phyloP scores from a whole-genome alignment of 2,113 vertebrate genomes.

The Hypomesus transpacificus region DNA sequence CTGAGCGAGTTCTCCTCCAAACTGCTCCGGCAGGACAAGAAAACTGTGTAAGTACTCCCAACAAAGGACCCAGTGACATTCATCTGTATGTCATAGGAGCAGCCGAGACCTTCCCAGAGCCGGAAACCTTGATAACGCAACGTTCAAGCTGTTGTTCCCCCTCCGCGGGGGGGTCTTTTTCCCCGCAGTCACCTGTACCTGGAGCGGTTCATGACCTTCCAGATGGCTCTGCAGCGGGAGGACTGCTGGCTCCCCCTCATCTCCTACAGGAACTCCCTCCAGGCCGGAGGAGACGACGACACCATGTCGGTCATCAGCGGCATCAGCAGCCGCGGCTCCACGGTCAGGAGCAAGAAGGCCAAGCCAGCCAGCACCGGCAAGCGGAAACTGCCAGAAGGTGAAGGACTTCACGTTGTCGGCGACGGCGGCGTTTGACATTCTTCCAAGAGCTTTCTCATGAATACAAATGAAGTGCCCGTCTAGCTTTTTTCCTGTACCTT shows the following conservation, averaged over 20 bases:
- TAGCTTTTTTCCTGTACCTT: background rate
- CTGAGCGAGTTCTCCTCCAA: constrained; percentile 99
- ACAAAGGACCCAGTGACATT: background rate
- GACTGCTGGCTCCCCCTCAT: constrained; percentile 99
- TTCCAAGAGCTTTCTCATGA: too few relatives aligned
- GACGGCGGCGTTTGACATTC: too few relatives aligned
- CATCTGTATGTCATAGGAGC: background rate
- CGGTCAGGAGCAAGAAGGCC: constrained; percentile 89
- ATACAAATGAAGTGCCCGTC: background rate
- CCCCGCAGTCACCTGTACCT: constrained; percentile 91
- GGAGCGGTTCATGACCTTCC: constrained; percentile 99
- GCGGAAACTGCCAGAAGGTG: constrained; percentile 95
- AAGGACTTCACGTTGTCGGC: too few relatives aligned
- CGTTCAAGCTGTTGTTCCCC: background rate
- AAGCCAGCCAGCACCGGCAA: constrained; percentile 85
- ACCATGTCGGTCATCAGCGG: constrained; percentile 99
- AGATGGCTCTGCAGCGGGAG: constrained; percentile 97
- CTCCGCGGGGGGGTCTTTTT: constrained; percentile 16
- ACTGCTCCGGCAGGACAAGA: constrained; percentile 97
- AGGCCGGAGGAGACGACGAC: constrained; percentile 94
- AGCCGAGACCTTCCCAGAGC: background rate
- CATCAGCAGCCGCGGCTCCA: constrained; percentile 90
- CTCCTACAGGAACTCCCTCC: constrained; percentile 96
- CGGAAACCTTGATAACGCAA: background rate
- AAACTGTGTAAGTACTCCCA: constrained; percentile 90